Percentiles rank a stretch among this genome's conserved stretches.
Evolutionary conservation across 2,888 invertebrate species (phyloP).

Genomic region (Limnephilus auricula): DNA sequence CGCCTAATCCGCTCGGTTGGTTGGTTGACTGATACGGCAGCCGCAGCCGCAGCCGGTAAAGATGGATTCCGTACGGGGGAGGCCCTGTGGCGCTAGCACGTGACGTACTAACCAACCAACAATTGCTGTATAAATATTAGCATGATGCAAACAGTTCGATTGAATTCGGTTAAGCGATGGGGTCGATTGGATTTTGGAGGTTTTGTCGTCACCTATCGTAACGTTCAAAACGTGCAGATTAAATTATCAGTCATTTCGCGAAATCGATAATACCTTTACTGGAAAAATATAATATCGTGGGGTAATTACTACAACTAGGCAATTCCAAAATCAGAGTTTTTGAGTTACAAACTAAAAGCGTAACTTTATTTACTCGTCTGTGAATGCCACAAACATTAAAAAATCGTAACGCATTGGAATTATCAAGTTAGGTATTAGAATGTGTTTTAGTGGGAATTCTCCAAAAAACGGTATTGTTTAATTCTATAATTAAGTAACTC

Average conservation of each 20-base stretch:
- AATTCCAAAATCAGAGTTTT: too few species aligned
- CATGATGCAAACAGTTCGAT: background rate
- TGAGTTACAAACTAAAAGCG: too few species aligned
- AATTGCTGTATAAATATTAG: background rate
- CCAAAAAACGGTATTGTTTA: too few species aligned
- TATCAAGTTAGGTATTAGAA: too few species aligned
- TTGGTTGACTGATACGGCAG: background rate
- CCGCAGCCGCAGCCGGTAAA: background rate
- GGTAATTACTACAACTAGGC: too few species aligned
- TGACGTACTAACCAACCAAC: too few species aligned
- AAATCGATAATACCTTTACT: background rate
- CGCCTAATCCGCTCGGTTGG: background rate
- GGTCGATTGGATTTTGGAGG: background rate
- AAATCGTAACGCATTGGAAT: too few species aligned
- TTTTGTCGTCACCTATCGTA: background rate
- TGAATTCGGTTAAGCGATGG: background rate
- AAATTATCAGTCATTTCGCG: background rate
- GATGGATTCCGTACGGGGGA: background rate
- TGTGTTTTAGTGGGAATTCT: too few species aligned
- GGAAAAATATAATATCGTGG: too few species aligned
- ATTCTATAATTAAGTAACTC: too few species aligned
- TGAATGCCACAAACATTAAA: too few species aligned
- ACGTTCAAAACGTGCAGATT: background rate
- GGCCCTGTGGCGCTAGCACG: background rate
- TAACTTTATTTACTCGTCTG: too few species aligned